These are phyloP conservation scores for Andrena camellia DNA, from an alignment of 2,888 invertebrate genomes.

Conservation along the genomic window DNA sequence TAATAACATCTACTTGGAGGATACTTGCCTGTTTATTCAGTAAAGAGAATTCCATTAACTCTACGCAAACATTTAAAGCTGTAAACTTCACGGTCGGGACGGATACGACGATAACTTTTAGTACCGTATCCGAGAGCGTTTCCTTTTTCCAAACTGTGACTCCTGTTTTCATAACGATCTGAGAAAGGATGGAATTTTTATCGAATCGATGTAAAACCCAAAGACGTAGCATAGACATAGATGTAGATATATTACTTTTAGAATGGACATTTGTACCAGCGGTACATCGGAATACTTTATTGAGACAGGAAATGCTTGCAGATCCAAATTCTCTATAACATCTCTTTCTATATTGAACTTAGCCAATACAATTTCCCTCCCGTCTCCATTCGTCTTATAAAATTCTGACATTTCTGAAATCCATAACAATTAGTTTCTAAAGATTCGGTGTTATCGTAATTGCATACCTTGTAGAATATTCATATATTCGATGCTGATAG, in stretches of 20 bases:
- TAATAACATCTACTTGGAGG: neutral
- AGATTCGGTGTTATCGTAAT: conserved; percentile 4
- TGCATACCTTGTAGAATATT: conserved; percentile 77
- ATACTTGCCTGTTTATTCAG: conserved; percentile 67
- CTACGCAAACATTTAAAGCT: conserved; percentile 73
- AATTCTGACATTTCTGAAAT: conserved; percentile 77
- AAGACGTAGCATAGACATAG: neutral
- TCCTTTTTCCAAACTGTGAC: conserved; percentile 75
- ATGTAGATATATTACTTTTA: conserved; percentile 68
- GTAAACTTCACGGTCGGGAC: conserved; percentile 76
- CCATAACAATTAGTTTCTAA: conserved; percentile 14
- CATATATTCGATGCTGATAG: conserved; percentile 77
- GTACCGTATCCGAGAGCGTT: conserved; percentile 70
- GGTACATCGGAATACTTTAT: conserved; percentile 69
- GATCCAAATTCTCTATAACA: conserved; percentile 75
- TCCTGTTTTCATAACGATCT: conserved; percentile 74
- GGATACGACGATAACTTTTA: conserved; percentile 72
- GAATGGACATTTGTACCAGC: conserved; percentile 73
- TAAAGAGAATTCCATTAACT: conserved; percentile 72
- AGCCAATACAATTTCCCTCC: conserved; percentile 52
- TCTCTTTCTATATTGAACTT: conserved; percentile 74
- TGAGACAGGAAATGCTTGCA: conserved; percentile 73
- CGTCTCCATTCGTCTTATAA: conserved; percentile 49
- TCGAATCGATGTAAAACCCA: conserved; percentile 2
- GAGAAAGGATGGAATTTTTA: conserved; percentile 14